phyloP scores from a whole-genome alignment of 2,113 vertebrate genomes.

The Erythrocercus mccallii region DNA sequence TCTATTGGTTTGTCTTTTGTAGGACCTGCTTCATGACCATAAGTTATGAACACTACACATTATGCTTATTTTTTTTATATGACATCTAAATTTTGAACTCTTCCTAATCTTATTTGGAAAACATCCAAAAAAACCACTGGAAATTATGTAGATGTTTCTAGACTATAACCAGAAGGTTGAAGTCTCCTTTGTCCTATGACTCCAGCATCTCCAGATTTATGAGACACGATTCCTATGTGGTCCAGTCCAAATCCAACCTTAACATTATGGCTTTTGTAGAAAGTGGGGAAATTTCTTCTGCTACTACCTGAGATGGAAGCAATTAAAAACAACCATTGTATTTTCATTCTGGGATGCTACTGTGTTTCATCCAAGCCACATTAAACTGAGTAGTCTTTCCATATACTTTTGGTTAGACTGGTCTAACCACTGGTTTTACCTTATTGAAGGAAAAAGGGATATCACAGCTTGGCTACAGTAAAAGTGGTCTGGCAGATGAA shows the following conservation, averaged over 20 bases:
- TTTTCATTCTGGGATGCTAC: neutral
- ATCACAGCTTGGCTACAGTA: neutral
- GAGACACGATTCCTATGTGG: neutral
- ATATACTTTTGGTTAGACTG: neutral
- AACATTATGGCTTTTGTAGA: neutral
- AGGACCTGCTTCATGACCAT: neutral
- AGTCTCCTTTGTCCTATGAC: neutral
- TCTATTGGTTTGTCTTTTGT: neutral
- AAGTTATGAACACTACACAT: neutral
- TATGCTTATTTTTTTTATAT: neutral
- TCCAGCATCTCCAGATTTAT: neutral
- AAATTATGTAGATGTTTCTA: neutral
- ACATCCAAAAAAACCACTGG: neutral
- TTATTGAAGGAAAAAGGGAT: neutral
- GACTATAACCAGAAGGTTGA: neutral
- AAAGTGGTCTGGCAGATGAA: neutral
- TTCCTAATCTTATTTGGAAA: neutral
- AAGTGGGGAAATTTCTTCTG: neutral
- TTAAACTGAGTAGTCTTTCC: neutral
- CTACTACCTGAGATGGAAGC: neutral
- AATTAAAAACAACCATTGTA: neutral
- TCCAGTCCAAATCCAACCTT: neutral
- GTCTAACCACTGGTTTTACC: neutral
- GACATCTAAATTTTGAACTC: neutral
- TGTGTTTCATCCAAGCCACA: neutral